Evolutionary conservation across 2,797 vertebrate genomes (phyloP).

Genomic region (Oreochromis mossambicus): DNA sequence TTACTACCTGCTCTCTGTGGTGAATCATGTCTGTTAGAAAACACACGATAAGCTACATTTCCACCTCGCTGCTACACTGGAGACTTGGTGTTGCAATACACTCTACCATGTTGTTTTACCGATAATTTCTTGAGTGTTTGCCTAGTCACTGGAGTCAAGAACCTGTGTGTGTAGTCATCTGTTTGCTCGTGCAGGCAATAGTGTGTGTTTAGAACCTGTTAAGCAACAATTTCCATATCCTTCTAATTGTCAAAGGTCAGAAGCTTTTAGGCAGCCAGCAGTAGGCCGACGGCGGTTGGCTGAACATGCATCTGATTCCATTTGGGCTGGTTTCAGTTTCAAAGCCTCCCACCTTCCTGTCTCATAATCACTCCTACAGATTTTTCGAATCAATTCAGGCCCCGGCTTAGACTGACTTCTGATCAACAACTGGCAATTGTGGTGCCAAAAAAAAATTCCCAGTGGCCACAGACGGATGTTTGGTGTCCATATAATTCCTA

Average conservation of each 20-base stretch:
- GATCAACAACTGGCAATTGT: constrained; percentile 44
- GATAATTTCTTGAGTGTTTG: constrained; percentile 8
- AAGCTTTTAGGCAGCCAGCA: constrained; percentile 51
- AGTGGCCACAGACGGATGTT: constrained; percentile 31
- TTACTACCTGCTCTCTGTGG: constrained; percentile 40
- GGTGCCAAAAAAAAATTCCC: constrained; percentile 1
- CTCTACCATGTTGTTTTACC: not conserved
- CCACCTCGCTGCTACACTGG: not conserved
- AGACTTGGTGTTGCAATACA: not conserved
- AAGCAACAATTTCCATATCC: constrained; percentile 66
- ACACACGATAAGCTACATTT: not conserved
- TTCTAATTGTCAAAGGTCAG: constrained; percentile 68
- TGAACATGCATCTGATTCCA: constrained; percentile 67
- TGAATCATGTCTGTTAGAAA: constrained; percentile 15
- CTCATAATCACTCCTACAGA: constrained; percentile 68
- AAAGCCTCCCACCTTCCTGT: constrained; percentile 74
- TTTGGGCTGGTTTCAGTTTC: constrained; percentile 73
- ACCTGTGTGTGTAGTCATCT: not conserved
- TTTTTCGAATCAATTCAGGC: constrained; percentile 48
- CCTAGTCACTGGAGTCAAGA: not conserved
- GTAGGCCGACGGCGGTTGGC: constrained; percentile 64
- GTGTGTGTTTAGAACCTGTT: constrained; percentile 37
- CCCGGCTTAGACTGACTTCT: constrained; percentile 13
- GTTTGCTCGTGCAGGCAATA: not conserved
- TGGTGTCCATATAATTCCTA: constrained; percentile 25